Evolutionary conservation across 2,797 vertebrate species (phyloP).

Genomic region (Molossus molossus): DNA sequence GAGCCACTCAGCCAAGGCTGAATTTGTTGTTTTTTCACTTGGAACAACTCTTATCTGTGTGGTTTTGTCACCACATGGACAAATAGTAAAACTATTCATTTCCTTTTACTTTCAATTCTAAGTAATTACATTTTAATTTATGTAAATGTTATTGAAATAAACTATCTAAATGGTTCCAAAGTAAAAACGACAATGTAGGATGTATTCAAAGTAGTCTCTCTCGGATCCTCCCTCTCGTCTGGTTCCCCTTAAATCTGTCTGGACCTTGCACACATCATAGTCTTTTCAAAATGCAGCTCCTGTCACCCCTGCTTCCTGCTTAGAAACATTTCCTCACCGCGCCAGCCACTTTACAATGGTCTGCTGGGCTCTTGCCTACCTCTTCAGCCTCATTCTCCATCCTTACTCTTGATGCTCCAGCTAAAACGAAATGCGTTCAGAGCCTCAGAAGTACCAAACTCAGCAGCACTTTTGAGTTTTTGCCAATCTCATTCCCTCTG

Average conservation of each 20-base stretch:
- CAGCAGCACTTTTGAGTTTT: not conserved
- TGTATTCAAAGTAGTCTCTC: not conserved
- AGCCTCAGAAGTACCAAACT: not conserved
- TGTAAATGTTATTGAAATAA: slow-evolving; percentile 33
- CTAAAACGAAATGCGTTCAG: not conserved
- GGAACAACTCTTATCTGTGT: slow-evolving; percentile 27
- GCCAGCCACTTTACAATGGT: not conserved
- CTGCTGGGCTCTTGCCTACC: not conserved
- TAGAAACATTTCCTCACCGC: not conserved
- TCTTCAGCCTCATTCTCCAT: not conserved
- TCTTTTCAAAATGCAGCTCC: not conserved
- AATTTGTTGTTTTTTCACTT: slow-evolving; percentile 7
- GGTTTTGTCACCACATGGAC: slow-evolving; percentile 15
- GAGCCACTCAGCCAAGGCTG: not conserved
- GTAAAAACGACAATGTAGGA: not conserved
- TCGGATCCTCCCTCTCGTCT: not conserved
- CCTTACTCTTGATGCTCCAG: not conserved
- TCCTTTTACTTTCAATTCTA: slow-evolving; percentile 37
- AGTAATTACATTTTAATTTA: slow-evolving; percentile 33
- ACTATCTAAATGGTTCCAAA: not conserved
- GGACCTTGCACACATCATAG: too few species aligned
- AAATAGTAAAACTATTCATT: slow-evolving; percentile 17
- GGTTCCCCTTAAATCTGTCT: not conserved
- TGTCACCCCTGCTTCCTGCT: not conserved
- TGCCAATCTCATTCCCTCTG: not conserved